Evolutionary conservation across 2,113 vertebrate genomes (phyloP).

Genomic region (Passer montanus): DNA sequence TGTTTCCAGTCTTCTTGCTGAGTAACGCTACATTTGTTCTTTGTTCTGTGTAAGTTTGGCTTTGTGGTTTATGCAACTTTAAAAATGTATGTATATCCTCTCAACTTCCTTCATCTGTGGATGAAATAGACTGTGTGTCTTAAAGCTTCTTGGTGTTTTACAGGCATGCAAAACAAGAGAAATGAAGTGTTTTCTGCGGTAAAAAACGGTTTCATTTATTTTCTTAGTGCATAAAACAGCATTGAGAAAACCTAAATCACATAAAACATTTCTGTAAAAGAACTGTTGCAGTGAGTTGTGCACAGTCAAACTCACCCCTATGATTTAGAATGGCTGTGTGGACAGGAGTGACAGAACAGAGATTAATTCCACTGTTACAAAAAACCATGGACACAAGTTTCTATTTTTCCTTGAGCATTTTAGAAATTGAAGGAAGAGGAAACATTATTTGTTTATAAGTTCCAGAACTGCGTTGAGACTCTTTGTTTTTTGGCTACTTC

Average conservation of each 20-base stretch:
- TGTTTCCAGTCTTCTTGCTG: slow-evolving; percentile 29
- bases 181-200: neutral
- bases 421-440: neutral
- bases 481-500: neutral
- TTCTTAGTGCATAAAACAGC: neutral
- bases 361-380: neutral
- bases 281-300: neutral
- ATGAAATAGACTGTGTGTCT: neutral
- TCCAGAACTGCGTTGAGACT: neutral
- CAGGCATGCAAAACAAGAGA: neutral
- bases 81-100: neutral
- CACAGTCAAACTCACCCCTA: neutral
- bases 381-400: neutral
- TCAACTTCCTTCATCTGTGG: neutral
- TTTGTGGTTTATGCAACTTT: slow-evolving; percentile 39
- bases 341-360: neutral
- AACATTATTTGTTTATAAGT: neutral
- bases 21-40: slow-evolving; percentile 35
- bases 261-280: neutral
- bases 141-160: neutral
- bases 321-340: neutral
- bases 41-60: slow-evolving; percentile 43
- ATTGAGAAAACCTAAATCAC: neutral
- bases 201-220: neutral
- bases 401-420: neutral